phyloP scores from a whole-genome alignment of 2,888 invertebrate species.

The Ariolimax columbianus region DNA sequence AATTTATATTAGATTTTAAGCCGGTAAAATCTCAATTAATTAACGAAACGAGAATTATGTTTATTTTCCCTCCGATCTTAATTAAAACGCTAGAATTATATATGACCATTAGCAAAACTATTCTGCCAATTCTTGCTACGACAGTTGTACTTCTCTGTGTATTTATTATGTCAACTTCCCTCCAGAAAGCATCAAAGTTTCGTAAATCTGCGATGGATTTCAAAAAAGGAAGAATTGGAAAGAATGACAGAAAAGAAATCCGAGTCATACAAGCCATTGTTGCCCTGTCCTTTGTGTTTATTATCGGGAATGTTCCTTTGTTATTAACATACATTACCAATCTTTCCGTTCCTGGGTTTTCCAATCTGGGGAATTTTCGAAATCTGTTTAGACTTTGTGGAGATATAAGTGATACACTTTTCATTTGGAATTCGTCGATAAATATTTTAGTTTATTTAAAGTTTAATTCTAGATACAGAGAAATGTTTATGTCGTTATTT shows the following conservation, averaged over 20 bases:
- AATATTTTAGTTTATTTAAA: conserved; percentile 13
- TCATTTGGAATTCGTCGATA: neutral
- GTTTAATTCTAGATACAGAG: neutral
- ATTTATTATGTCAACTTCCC: neutral
- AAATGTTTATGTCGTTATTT: neutral
- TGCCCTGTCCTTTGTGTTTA: neutral
- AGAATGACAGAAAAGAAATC: neutral
- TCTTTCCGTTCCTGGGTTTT: neutral
- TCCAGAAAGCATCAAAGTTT: neutral
- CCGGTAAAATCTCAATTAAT: neutral
- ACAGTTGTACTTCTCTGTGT: neutral
- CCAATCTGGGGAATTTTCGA: neutral
- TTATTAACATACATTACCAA: neutral
- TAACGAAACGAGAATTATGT: neutral
- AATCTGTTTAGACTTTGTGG: conserved; percentile 21
- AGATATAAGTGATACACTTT: neutral
- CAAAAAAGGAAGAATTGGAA: neutral
- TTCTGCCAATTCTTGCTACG: neutral
- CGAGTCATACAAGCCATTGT: neutral
- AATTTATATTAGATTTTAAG: neutral
- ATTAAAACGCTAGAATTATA: neutral
- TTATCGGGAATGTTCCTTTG: neutral
- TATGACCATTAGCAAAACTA: conserved; percentile 18
- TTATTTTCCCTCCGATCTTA: neutral
- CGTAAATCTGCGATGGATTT: neutral